Evolutionary conservation across 2,888 invertebrate species (phyloP).

Genomic region (Tetragnatha montana): DNA sequence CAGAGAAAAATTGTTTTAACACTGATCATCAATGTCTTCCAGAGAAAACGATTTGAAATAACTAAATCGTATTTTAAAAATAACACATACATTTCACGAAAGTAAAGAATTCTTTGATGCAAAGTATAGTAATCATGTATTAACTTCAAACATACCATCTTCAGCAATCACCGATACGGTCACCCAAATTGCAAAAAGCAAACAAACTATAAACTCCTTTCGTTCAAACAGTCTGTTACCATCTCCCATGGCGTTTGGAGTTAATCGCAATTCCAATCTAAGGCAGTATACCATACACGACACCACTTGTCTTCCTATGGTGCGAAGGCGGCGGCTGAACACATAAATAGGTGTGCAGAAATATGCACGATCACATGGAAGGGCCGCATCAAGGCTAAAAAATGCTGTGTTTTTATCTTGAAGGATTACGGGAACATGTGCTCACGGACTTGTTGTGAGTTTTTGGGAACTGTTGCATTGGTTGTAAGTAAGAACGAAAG

Average conservation of each 20-base stretch:
- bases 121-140: neutral
- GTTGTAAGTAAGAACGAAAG: neutral
- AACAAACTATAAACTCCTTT: neutral
- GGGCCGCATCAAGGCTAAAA: constrained; percentile 32
- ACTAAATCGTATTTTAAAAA: no score
- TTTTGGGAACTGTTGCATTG: neutral
- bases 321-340: constrained; percentile 5
- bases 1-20: no score
- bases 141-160: neutral
- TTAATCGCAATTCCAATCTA: neutral
- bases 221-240: no score
- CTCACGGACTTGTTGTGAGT: neutral
- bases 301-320: neutral
- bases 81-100: neutral
- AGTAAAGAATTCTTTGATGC: neutral
- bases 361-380: constrained; percentile 25
- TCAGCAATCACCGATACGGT: neutral
- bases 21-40: no score
- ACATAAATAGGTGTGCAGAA: constrained; percentile 32
- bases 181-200: neutral
- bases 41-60: no score
- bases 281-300: neutral
- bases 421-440: neutral
- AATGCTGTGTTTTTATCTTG: constrained; percentile 37
- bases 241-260: neutral